These are phyloP conservation scores for Caenorhabditis elegans DNA, from an alignment of 1,140 invertebrate genomes.

Conservation along the genomic window WBcel235 BX284602.5:13546001-13546500, in stretches of 20 bases:
- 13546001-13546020: not conserved
- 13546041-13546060: not conserved
- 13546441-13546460: not conserved
- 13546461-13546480: not conserved
- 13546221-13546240: not conserved
- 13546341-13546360: not conserved
- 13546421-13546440: not conserved
- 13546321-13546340: not conserved
- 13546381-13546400: not conserved
- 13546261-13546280: conserved; percentile 1
- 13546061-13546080: not conserved
- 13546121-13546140: not conserved
- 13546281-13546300: not conserved
- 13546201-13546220: not conserved
- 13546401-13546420: not conserved
- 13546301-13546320: not conserved
- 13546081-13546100: not conserved
- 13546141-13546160: not conserved
- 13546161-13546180: not conserved
- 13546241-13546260: not conserved
- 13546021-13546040: too few relatives aligned
- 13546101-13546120: not conserved
- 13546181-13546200: too few relatives aligned
- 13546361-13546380: not conserved
- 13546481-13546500: not conserved